Percentiles rank a stretch among this genome's conserved stretches.
Conservation (phyloP, 2,797 vertebrate species). For the Smutsia temminckii region DNA sequence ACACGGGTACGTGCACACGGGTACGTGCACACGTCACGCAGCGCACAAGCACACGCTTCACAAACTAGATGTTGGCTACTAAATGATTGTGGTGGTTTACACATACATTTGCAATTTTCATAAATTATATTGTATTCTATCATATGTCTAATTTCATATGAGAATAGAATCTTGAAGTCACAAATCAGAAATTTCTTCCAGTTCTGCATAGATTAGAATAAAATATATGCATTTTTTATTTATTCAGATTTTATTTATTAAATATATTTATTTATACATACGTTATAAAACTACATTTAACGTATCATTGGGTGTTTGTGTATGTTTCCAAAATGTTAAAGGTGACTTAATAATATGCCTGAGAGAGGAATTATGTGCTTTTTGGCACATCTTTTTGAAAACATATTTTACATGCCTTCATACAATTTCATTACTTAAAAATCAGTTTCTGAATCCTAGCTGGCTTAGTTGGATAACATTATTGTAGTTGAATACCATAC, state of each 20-base stretch:
- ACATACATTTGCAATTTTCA: background rate
- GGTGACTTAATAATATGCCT: background rate
- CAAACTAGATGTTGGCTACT: background rate
- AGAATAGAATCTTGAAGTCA: background rate
- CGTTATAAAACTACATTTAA: background rate
- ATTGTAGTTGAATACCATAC: constrained; percentile 30
- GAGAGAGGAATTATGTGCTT: constrained; percentile 1
- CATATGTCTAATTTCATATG: background rate
- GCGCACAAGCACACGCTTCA: background rate
- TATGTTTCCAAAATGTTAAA: background rate
- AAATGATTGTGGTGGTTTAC: background rate
- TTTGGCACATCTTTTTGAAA: background rate
- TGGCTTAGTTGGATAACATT: constrained; percentile 28
- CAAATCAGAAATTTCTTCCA: background rate
- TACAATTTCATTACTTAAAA: constrained; percentile 66
- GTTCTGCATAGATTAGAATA: background rate
- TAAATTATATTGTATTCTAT: background rate
- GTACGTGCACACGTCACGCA: background rate
- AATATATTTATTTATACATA: background rate
- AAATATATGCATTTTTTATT: background rate
- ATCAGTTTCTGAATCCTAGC: constrained; percentile 10
- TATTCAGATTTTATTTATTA: background rate
- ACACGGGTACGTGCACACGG: background rate
- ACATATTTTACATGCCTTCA: constrained; percentile 43
- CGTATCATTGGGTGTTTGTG: background rate